Conservation (phyloP, 2,797 vertebrate species). For the Brotogeris chrysoptera region DNA sequence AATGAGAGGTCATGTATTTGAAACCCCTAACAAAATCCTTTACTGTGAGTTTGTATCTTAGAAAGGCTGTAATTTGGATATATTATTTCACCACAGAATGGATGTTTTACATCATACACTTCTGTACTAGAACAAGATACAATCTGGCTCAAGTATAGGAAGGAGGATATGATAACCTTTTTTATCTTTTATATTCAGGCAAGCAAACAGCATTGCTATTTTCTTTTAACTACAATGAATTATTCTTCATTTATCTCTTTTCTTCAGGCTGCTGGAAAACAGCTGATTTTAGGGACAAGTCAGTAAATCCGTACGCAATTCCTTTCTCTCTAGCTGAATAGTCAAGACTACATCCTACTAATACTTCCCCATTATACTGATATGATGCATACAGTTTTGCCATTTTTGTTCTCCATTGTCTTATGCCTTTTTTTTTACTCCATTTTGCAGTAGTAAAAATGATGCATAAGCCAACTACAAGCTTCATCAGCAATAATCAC, state of each 20-base stretch:
- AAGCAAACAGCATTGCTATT: not conserved
- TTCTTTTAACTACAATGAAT: not conserved
- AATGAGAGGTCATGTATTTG: not conserved
- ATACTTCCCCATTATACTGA: not conserved
- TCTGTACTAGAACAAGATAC: not conserved
- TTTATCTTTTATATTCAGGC: not conserved
- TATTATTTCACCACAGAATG: not conserved
- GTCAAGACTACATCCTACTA: not conserved
- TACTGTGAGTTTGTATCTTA: not conserved
- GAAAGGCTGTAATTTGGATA: not conserved
- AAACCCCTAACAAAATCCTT: not conserved
- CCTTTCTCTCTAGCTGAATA: not conserved
- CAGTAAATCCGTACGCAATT: not conserved
- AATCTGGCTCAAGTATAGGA: not conserved
- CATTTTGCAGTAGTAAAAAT: not conserved
- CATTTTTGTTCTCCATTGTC: not conserved
- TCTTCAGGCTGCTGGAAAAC: not conserved
- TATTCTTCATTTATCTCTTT: not conserved
- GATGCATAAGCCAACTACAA: not conserved
- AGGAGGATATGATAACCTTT: not conserved
- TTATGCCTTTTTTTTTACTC: not conserved
- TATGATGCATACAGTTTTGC: not conserved
- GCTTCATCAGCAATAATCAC: not conserved
- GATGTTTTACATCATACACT: not conserved
- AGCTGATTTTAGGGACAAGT: not conserved